A percentile compares a stretch with the other conserved stretches of the same genome.
phyloP scores from a whole-genome alignment of 2,113 vertebrate species.

The Neogobius melanostomus region DNA sequence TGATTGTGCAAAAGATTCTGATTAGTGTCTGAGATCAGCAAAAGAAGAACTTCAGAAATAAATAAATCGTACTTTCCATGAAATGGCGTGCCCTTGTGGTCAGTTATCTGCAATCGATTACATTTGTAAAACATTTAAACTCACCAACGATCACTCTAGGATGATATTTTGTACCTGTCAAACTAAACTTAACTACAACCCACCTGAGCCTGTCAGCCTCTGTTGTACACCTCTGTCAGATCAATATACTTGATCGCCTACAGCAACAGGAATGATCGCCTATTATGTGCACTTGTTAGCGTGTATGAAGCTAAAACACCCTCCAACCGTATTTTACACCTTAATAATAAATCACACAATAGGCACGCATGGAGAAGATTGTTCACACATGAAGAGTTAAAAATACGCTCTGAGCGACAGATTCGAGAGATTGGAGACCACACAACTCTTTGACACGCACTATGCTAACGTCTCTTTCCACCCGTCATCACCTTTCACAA shows the following conservation, averaged over 20 bases:
- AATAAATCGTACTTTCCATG: too few relatives aligned
- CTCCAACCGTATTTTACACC: constrained; percentile 10
- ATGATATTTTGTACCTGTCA: too few relatives aligned
- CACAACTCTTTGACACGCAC: constrained; percentile 16
- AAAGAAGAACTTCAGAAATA: too few relatives aligned
- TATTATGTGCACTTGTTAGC: constrained; percentile 27
- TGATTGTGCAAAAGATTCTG: too few relatives aligned
- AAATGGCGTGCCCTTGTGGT: too few relatives aligned
- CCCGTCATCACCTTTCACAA: background rate
- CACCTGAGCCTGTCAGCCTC: background rate
- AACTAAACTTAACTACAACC: too few relatives aligned
- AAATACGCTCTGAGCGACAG: constrained; percentile 19
- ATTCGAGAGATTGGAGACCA: constrained; percentile 12
- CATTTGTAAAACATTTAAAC: too few relatives aligned
- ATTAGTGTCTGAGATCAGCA: too few relatives aligned
- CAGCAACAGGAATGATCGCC: constrained; percentile 7
- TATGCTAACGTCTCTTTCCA: constrained; percentile 1
- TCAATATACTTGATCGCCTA: constrained; percentile 53
- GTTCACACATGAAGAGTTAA: constrained; percentile 37
- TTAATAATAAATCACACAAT: constrained; percentile 12
- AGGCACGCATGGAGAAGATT: constrained; percentile 20
- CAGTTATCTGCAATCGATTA: too few relatives aligned
- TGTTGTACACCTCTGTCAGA: constrained; percentile 2
- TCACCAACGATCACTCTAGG: too few relatives aligned
- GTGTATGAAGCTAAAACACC: constrained; percentile 42